A percentile compares a stretch with the other conserved stretches of the same genome.
Evolutionary conservation across 2,888 invertebrate genomes (phyloP).

Genomic region (Drosophila planitibia): DNA sequence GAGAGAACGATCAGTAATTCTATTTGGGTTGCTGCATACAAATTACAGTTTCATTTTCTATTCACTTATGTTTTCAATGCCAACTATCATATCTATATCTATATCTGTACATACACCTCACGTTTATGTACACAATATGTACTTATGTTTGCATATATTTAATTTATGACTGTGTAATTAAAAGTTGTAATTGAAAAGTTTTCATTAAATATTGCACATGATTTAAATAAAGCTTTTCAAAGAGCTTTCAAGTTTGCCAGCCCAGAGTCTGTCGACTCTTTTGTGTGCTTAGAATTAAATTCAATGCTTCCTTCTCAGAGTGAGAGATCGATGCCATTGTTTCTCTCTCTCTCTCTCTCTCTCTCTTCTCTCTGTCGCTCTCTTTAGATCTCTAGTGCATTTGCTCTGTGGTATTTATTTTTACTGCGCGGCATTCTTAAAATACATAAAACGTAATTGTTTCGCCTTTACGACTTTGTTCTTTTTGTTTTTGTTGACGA

Average conservation of each 20-base stretch:
- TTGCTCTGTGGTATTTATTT: conserved; percentile 46
- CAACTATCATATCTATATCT: not conserved
- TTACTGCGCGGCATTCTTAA: conserved; percentile 33
- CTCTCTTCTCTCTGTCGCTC: not conserved
- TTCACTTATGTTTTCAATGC: conserved; percentile 13
- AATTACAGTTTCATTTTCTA: not conserved
- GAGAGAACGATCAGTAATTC: conserved; percentile 7
- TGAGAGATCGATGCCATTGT: conserved; percentile 17
- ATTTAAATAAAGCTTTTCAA: conserved; percentile 21
- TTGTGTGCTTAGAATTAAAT: conserved; percentile 3
- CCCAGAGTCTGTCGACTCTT: conserved; percentile 15
- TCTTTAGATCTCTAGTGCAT: conserved; percentile 27
- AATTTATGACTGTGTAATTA: conserved; percentile 15
- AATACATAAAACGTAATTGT: conserved; percentile 52
- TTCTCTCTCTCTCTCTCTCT: not conserved
- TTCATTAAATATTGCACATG: conserved; percentile 12
- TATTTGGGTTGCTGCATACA: conserved; percentile 5
- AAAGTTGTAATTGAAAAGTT: conserved; percentile 29
- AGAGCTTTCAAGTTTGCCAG: conserved; percentile 46
- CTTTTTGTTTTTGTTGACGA: conserved; percentile 35
- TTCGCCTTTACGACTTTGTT: conserved; percentile 44
- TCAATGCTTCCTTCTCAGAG: not conserved
- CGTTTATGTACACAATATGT: conserved; percentile 2
- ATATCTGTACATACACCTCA: not conserved
- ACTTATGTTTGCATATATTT: conserved; percentile 17